These are phyloP conservation scores for Poeciliopsis prolifica DNA, from an alignment of 2,113 vertebrate species.

Conservation along the genomic window DNA sequence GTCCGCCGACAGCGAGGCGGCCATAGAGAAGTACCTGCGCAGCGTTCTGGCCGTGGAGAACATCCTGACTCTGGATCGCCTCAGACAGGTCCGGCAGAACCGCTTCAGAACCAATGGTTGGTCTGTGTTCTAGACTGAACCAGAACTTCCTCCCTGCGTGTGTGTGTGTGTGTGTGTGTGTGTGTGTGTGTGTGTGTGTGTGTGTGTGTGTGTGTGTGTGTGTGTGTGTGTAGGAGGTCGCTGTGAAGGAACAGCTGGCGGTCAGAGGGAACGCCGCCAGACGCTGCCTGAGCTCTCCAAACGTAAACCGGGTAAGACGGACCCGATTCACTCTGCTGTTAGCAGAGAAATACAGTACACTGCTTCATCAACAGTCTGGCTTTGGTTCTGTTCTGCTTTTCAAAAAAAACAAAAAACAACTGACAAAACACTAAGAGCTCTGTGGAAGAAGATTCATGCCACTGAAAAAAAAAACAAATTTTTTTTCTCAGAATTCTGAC, in stretches of 20 bases:
- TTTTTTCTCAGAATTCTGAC: too few species aligned
- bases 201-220: neutral
- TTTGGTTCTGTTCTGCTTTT: neutral
- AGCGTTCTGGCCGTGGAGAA: slow-evolving; percentile 95
- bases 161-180: neutral
- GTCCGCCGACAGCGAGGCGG: slow-evolving; percentile 89
- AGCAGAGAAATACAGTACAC: neutral
- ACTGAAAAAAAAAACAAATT: too few species aligned
- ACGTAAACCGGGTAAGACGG: slow-evolving; percentile 84
- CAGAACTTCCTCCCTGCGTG: neutral
- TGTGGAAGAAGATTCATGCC: too few species aligned
- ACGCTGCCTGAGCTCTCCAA: slow-evolving; percentile 90
- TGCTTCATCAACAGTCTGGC: neutral
- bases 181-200: neutral
- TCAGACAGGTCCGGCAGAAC: slow-evolving; percentile 87
- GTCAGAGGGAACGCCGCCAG: slow-evolving; percentile 85
- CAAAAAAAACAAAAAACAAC: neutral
- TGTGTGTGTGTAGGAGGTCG: slow-evolving; percentile 83
- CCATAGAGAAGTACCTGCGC: slow-evolving; percentile 92
- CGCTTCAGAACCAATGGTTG: neutral
- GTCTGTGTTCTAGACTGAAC: neutral
- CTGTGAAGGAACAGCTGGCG: slow-evolving; percentile 90
- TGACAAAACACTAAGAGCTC: neutral
- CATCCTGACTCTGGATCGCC: slow-evolving; percentile 91
- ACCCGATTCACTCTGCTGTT: neutral